These are phyloP conservation scores for Hyperoodon ampullatus DNA, from an alignment of 2,113 vertebrate species.

Conservation along the genomic window DNA sequence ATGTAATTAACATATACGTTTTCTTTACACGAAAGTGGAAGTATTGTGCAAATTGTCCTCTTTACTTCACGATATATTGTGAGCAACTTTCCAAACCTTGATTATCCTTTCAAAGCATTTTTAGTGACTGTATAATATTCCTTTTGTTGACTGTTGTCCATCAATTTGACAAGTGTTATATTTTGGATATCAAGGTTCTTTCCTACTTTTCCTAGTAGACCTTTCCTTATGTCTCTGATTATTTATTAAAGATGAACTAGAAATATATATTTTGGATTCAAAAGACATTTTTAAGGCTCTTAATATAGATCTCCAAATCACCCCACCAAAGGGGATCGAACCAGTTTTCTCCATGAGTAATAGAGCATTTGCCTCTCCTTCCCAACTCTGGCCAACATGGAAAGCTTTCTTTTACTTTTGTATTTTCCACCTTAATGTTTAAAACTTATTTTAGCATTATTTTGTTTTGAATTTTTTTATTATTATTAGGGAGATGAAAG, in stretches of 20 bases:
- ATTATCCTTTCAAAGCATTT: background rate
- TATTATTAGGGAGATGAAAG: background rate
- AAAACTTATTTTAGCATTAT: background rate
- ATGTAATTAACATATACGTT: constrained; percentile 4
- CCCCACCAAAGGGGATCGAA: background rate
- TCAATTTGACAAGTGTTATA: background rate
- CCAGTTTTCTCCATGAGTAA: background rate
- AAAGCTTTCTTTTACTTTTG: background rate
- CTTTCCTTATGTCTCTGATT: background rate
- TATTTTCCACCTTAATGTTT: background rate
- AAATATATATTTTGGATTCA: background rate
- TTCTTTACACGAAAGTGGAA: background rate
- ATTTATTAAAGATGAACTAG: background rate
- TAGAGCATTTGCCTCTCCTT: background rate
- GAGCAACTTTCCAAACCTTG: background rate
- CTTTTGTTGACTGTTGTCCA: background rate
- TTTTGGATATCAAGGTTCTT: background rate
- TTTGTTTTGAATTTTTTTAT: background rate
- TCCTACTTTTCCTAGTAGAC: background rate
- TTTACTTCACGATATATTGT: background rate
- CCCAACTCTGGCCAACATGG: background rate
- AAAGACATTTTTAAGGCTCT: background rate
- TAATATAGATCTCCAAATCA: background rate
- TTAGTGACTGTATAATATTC: background rate
- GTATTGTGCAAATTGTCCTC: background rate